Evolutionary conservation across 2,888 invertebrate genomes (phyloP).

Genomic region (Ormyrus nitidulus): DNA sequence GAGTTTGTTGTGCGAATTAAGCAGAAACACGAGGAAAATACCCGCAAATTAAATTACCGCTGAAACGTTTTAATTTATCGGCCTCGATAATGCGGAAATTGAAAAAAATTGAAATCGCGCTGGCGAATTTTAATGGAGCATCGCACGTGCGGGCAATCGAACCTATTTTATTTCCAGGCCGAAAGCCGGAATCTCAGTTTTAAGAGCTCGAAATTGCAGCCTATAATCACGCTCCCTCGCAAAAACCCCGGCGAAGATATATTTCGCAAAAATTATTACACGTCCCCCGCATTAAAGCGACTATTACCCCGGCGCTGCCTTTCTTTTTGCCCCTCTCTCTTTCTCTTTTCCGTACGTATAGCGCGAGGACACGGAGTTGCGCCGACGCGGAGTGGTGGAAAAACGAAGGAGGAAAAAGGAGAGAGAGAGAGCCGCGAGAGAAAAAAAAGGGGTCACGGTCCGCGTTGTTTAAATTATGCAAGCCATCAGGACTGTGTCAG

Average conservation of each 20-base stretch:
- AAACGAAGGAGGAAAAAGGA: background rate
- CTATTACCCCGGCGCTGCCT: background rate
- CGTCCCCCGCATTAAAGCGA: constrained; percentile 19
- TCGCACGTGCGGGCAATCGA: constrained; percentile 14
- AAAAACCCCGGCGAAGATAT: constrained; percentile 27
- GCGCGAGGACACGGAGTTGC: background rate
- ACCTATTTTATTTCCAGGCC: constrained; percentile 16
- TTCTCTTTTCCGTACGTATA: background rate
- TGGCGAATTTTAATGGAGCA: too few species aligned
- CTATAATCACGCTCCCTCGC: constrained; percentile 28
- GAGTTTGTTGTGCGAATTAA: too few species aligned
- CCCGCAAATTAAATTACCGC: too few species aligned
- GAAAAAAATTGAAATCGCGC: too few species aligned
- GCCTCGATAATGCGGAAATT: too few species aligned
- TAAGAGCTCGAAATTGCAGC: constrained; percentile 35
- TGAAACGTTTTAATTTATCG: too few species aligned
- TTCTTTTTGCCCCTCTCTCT: background rate
- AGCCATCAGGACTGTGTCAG: constrained; percentile 21
- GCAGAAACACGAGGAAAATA: too few species aligned
- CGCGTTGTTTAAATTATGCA: constrained; percentile 42
- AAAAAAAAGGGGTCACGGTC: constrained; percentile 34
- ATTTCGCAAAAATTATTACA: constrained; percentile 48
- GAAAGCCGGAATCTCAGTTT: background rate
- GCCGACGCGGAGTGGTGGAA: background rate
- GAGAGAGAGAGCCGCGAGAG: background rate